Conservation (phyloP, 1,140 invertebrate genomes). For the Oncopeltus fasciatus region DNA sequence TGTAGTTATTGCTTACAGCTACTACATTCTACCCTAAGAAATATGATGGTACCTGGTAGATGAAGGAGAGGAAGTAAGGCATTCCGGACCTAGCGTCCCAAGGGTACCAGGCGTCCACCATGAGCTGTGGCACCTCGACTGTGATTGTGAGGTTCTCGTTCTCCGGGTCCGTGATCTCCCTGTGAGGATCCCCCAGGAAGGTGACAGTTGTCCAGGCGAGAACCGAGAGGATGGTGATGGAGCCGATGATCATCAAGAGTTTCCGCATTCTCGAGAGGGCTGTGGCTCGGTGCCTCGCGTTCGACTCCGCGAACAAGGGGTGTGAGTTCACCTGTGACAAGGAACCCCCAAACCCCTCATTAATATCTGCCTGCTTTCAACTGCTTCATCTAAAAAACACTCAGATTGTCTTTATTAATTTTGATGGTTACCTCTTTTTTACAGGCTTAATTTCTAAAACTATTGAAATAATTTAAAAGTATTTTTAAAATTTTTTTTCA, state of each 20-base stretch:
- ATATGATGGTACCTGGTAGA: slow-evolving; percentile 40
- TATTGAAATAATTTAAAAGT: too few relatives aligned
- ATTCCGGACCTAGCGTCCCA: slow-evolving; percentile 47
- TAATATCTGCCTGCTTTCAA: too few relatives aligned
- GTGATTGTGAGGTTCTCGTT: slow-evolving; percentile 50
- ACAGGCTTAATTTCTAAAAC: too few relatives aligned
- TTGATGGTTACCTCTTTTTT: too few relatives aligned
- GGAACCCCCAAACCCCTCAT: too few relatives aligned
- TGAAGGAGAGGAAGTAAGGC: slow-evolving; percentile 45
- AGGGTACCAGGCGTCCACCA: slow-evolving; percentile 59
- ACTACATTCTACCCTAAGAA: background rate
- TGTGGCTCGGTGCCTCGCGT: slow-evolving; percentile 54
- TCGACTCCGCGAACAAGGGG: slow-evolving; percentile 68
- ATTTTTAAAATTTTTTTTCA: too few relatives aligned
- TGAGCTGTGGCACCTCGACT: slow-evolving; percentile 52
- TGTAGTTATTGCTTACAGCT: background rate
- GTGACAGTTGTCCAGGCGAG: slow-evolving; percentile 55
- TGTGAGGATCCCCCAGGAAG: slow-evolving; percentile 58
- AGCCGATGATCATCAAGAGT: slow-evolving; percentile 48
- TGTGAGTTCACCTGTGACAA: slow-evolving; percentile 47
- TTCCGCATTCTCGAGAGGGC: slow-evolving; percentile 60
- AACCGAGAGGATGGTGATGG: slow-evolving; percentile 35
- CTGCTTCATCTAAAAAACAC: too few relatives aligned
- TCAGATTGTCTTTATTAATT: too few relatives aligned
- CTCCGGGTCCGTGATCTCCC: slow-evolving; percentile 46